Percentiles rank a stretch among this genome's conserved stretches.
Conservation (phyloP, 2,113 vertebrate genomes). For the Meleagris gallopavo region DNA sequence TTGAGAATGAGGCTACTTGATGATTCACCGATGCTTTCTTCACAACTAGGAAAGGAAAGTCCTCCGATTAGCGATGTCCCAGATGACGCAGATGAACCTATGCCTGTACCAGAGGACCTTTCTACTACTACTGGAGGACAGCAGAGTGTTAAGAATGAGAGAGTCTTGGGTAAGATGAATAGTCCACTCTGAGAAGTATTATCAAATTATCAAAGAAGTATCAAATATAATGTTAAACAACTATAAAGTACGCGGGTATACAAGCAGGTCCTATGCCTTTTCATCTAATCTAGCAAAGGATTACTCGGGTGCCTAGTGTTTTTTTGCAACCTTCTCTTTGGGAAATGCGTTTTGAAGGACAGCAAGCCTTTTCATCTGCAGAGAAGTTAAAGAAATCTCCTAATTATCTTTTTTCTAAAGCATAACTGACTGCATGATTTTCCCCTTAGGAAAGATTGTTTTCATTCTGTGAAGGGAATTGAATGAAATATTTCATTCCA, state of each 20-base stretch:
- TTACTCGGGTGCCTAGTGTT: background rate
- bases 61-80: constrained; percentile 86
- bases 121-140: constrained; percentile 90
- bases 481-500: background rate
- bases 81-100: constrained; percentile 93
- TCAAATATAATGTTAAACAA: background rate
- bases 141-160: constrained; percentile 87
- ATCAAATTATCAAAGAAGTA: no score
- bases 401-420: background rate
- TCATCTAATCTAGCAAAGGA: background rate
- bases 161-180: constrained; percentile 83
- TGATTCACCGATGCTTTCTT: constrained; percentile 40
- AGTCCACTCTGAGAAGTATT: background rate
- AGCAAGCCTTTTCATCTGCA: background rate
- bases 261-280: background rate
- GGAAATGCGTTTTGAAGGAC: background rate
- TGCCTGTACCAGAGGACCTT: constrained; percentile 98
- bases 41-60: constrained; percentile 88
- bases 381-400: background rate
- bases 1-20: background rate
- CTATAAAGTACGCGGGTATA: background rate
- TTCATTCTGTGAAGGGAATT: background rate
- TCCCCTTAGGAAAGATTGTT: background rate
- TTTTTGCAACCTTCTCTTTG: background rate
- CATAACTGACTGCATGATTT: background rate